Conservation (phyloP, 2,113 vertebrate genomes). For the Nannospalax galili region DNA sequence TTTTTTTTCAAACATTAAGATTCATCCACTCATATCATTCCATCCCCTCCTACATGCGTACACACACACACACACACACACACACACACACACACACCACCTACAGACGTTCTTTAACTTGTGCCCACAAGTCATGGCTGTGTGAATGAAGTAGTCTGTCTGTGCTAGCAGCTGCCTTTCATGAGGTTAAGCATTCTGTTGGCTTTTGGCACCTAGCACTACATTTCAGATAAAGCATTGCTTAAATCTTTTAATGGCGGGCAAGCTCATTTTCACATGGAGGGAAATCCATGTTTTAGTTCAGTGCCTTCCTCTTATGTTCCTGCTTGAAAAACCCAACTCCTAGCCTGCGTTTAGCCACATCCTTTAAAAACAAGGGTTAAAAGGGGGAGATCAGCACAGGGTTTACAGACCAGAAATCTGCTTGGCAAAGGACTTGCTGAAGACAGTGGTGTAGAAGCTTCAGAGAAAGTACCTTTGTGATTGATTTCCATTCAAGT, state of each 20-base stretch:
- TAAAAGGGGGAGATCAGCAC: conserved; percentile 78
- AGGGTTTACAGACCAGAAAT: conserved; percentile 82
- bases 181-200: conserved; percentile 49
- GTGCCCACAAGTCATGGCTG: neutral
- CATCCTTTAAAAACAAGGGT: conserved; percentile 69
- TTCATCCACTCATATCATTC: neutral
- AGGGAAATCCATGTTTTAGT: conserved; percentile 63
- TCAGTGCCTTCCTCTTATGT: conserved; percentile 69
- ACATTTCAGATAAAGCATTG: conserved; percentile 65
- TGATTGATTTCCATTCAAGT: conserved; percentile 94
- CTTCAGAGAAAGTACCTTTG: conserved; percentile 90
- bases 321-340: conserved; percentile 65
- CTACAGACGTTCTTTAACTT: neutral
- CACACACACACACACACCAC: neutral
- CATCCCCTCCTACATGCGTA: neutral
- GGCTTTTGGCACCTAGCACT: conserved; percentile 25
- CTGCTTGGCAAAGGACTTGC: conserved; percentile 88
- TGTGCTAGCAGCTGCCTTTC: neutral
- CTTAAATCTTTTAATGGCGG: conserved; percentile 68
- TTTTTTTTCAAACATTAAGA: neutral
- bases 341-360: conserved; percentile 50
- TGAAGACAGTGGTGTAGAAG: conserved; percentile 88
- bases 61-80: neutral
- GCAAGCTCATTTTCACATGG: conserved; percentile 65
- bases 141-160: neutral